Conservation (phyloP, 2,113 vertebrate genomes). For the Cathartes aura region DNA sequence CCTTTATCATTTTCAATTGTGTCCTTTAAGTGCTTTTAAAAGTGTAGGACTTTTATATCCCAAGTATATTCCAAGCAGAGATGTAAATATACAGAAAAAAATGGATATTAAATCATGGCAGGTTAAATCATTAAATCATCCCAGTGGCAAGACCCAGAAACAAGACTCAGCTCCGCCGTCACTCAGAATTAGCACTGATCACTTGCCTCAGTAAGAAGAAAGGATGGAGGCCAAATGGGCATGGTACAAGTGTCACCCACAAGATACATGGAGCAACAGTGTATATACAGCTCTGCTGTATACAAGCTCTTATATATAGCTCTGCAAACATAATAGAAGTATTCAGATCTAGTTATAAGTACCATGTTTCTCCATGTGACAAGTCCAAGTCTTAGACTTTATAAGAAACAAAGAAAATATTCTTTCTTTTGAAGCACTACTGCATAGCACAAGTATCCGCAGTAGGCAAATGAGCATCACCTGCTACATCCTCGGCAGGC, state of each 20-base stretch:
- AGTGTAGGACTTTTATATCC: not conserved
- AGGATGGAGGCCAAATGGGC: not conserved
- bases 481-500: not conserved
- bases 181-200: not conserved
- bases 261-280: not conserved
- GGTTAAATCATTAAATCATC: not conserved
- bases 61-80: not conserved
- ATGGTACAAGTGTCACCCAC: not conserved
- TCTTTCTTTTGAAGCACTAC: not conserved
- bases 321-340: not conserved
- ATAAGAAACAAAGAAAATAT: not conserved
- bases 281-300: not conserved
- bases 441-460: not conserved
- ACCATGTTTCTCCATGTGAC: not conserved
- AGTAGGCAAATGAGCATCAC: not conserved
- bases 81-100: not conserved
- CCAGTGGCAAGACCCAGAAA: not conserved
- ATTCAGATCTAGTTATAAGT: not conserved
- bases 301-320: not conserved
- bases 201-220: not conserved
- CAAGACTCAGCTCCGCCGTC: not conserved
- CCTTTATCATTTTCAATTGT: not conserved
- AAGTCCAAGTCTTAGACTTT: not conserved
- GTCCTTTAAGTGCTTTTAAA: not conserved
- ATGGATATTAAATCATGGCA: not conserved